Base-by-base conservation (phyloP, 2,888 invertebrate species). In the Meteorus colon region DNA sequence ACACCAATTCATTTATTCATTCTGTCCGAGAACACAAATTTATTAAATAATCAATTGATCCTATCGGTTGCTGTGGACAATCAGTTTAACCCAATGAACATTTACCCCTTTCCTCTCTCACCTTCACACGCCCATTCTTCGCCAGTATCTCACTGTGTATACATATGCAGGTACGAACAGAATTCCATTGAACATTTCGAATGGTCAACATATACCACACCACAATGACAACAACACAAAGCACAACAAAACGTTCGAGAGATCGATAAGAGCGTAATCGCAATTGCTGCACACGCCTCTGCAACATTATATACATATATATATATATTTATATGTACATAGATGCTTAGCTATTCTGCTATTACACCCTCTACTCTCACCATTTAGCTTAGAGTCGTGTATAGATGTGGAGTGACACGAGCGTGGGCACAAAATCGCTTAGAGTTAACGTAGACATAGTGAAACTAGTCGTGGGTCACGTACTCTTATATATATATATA, bases 401-500 rank as follows among this genome's bases (percentile, higher is more conserved):
- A 72, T 71, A 66, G 66, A 67, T 65, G 62, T 63, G 63, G 19
- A 68, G 69, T 62, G 75, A 70, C 60, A 73, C 71, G 71, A 69
- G 78, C 79, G 79, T 79, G 77, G 78, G 72, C 67, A 73, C 68
- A 60, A 75, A 77, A 80, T 77, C 74, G 73, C 63, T 51, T 74
- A 55, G 71, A 74, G 75, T 77, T 75, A 78, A 67, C 68, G 41
- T 71, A 19, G 19, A 55, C 66, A 75, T 62, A 69, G 37, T 70
- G 48, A 16, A 62, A 63, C 48, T 67, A 71, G 76, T 79, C 74
- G 71, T 76, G 78, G 77, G 78, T 80, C 77, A 77, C 78, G 78
- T 79, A 77, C 73, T 70, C 68, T 70, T 60, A 48, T 77, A 76
- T 79, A 77, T 71, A 71, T 74, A 72, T 51, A 48, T 55, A 55